Evolutionary conservation across 2,888 invertebrate genomes (phyloP), one percentile per base, ranked within the genome.

Genomic region (Camptogramma bilineatum): DNA sequence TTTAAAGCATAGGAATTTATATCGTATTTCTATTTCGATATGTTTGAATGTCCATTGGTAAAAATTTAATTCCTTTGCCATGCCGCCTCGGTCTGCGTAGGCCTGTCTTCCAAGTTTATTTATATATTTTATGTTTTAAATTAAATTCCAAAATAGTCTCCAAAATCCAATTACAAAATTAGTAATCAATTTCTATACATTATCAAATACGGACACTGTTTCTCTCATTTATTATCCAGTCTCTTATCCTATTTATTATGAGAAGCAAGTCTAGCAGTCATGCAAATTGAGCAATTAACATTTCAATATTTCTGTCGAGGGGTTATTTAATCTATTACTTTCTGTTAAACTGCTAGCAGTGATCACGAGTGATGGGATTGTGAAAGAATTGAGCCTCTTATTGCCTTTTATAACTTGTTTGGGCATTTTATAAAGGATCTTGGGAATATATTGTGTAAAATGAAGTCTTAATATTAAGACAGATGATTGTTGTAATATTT

Each of bases 211-310:
- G 31, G 28, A 19, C 5, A 44, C 39, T 34, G 44, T 24, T 56
- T 56, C 57, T 46, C 58, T 52, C 46, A 52, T 52, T 52, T 50
- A 46, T n/a, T 31, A 31, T 52, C 42, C 46, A 28, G 42, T 31
- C 13, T 39, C 4, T 3, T 3, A 28, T 39, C 13, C 10, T 13
- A 10, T 39, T 39, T 3, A 39, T 39, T 18, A 54, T 17, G 28
- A 54, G n/a, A 42, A 53, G 44, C 42, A 7, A 44, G 18, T 34
- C 44, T 51, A 44, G 21, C 34, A 39, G 13, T 46, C 46, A 47
- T 47, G 34, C 46, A 52, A 52, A 59, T 59, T 34, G 44, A 16
- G 34, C 44, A 31, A 52, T 52, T 59, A 47, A 54, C 44, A 54
- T 54, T 44, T 54, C 21, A 42, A 53, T 44, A 44, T 17, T 8